phyloP scores from a whole-genome alignment of 2,113 vertebrate species.

The Aegotheles bennettii region DNA sequence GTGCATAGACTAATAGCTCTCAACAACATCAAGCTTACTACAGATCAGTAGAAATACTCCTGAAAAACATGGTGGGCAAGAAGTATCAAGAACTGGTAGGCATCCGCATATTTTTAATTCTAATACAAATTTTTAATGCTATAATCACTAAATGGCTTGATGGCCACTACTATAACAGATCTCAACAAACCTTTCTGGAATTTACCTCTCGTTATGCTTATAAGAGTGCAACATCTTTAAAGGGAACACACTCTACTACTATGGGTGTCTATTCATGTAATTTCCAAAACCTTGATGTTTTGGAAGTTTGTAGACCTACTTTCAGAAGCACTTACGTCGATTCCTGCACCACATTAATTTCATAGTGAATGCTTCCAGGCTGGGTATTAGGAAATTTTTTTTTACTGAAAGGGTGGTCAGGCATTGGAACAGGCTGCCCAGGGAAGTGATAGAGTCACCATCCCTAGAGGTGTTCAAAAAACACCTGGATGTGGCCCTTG shows the following conservation, averaged over 20 bases:
- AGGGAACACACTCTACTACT: neutral
- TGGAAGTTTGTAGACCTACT: neutral
- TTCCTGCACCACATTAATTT: neutral
- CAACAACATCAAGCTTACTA: neutral
- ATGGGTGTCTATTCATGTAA: fast-evolving
- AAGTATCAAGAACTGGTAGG: neutral
- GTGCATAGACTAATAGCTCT: neutral
- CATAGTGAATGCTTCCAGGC: neutral
- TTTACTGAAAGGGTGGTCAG: too few species aligned
- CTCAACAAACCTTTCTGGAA: neutral
- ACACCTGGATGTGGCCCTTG: too few species aligned
- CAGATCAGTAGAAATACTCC: neutral
- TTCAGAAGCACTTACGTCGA: neutral
- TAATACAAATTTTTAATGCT: neutral
- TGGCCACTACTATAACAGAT: neutral
- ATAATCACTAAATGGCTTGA: neutral
- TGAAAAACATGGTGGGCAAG: neutral
- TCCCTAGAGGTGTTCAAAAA: too few species aligned
- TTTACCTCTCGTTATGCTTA: neutral
- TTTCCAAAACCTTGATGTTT: neutral
- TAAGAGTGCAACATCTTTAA: neutral
- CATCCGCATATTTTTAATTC: neutral
- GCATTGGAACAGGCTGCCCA: too few species aligned
- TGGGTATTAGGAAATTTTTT: too few species aligned
- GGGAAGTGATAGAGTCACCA: too few species aligned